A percentile compares a stretch with the other conserved stretches of the same genome.
Conservation (phyloP, 2,888 invertebrate genomes). For the Lagria hirta region DNA sequence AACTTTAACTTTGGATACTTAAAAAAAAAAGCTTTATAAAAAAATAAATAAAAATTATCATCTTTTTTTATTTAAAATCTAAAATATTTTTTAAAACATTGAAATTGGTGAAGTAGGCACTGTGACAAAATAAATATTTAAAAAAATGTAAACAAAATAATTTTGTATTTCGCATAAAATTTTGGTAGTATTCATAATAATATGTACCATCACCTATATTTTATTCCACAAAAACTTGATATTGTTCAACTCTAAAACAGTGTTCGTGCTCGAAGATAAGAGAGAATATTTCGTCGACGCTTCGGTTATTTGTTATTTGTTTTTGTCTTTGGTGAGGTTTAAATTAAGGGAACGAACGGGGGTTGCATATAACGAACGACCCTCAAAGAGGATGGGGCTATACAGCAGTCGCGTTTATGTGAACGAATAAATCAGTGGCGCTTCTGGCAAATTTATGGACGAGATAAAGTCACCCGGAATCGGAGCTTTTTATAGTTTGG, state of each 20-base stretch:
- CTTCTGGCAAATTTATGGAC: constrained; percentile 57
- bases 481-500: constrained; percentile 55
- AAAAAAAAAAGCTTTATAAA: too few species aligned
- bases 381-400: constrained; percentile 19
- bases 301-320: constrained; percentile 24
- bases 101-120: too few species aligned
- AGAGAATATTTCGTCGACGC: constrained; percentile 18
- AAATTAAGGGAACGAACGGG: too few species aligned
- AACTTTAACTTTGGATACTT: too few species aligned
- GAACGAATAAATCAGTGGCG: constrained; percentile 57
- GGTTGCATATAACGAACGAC: constrained; percentile 15
- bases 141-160: too few species aligned
- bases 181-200: too few species aligned
- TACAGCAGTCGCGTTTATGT: constrained; percentile 52
- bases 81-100: too few species aligned
- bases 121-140: too few species aligned
- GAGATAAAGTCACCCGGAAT: constrained; percentile 56
- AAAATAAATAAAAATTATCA: too few species aligned
- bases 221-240: constrained; percentile 18
- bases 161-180: too few species aligned
- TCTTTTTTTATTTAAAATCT: too few species aligned
- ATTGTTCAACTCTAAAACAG: constrained; percentile 19
- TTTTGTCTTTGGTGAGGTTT: constrained; percentile 23
- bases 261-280: constrained; percentile 11
- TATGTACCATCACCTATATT: too few species aligned